Base-by-base conservation (phyloP, 2,113 vertebrate species). In the Sinocyclocheilus maitianheensis region DNA sequence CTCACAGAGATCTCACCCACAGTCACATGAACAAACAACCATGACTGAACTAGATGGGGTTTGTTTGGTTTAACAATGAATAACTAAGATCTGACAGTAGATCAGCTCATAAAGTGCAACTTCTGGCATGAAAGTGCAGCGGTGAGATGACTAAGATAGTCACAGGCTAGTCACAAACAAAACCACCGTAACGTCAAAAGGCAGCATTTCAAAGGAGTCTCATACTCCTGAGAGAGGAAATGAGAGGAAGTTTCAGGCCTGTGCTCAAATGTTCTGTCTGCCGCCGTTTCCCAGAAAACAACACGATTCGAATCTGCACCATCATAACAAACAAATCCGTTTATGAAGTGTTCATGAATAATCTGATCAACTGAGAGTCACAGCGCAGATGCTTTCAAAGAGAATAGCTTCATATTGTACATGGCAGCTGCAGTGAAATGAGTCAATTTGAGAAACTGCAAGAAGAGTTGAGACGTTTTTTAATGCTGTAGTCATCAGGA, bases 211-310 rank as follows among this genome's bases (percentile, higher is more conserved):
- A 85, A 62, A 77, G 20, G 63, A 40, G 58, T 48, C 55, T 60
- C 67, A 74, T 51, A 71, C 48, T 34, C 30, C 30, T 34, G 30
- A 34, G 30, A 30, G 30, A 34, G 30, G 30, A 87, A 89, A 84
- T 40, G 3, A 81, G 83, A 22, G 78, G 76, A 85, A 87, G 82
- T 84, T 81, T 80, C 51, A 65, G 84, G 43, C 81, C 65, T 74
- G 30, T 2, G 22, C 69, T 58, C 24, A 83, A 20, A 22, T 3
- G 11, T 65, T 46, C 2, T 4, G 16, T 81, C 11, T 58, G 77
- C 20, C 40, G 6, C 18, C 0, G 34, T 78, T 86, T 81, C 76
- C n/a, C 79, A 84, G 69, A 86, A 84, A 89, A 60, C 75, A 74
- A 63, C 62, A 24, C 24, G 3, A 43, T 81, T 67, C 71, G 77